A percentile compares a stretch with the other conserved stretches of the same genome.
These are phyloP conservation scores for Xiphophorus couchianus DNA, from an alignment of 2,113 vertebrate genomes.

Conservation along the genomic window DNA sequence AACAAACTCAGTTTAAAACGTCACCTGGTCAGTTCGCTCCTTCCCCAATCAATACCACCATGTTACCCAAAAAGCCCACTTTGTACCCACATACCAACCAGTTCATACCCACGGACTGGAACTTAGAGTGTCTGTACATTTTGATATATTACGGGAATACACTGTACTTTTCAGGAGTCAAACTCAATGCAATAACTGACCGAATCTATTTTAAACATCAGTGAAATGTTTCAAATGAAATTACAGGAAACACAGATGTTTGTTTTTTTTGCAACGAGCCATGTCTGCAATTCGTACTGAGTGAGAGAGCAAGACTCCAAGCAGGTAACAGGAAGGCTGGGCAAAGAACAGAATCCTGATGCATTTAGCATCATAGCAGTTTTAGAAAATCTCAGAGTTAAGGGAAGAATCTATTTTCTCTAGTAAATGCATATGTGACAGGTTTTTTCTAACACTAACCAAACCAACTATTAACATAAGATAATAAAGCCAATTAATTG, in stretches of 20 bases:
- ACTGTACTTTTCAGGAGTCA: not conserved
- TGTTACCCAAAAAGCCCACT: not conserved
- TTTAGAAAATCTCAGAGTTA: not conserved
- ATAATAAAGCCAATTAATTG: not conserved
- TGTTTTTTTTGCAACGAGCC: not conserved
- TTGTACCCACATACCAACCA: not conserved
- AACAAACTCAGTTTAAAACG: not conserved
- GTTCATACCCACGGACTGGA: not conserved
- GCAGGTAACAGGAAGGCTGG: not conserved
- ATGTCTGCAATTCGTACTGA: not conserved
- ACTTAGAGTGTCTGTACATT: not conserved
- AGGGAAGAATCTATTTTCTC: not conserved
- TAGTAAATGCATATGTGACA: too few species aligned
- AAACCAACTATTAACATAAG: not conserved
- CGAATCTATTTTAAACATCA: not conserved
- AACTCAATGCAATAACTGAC: not conserved
- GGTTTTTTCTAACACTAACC: not conserved
- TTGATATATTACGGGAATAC: too few species aligned
- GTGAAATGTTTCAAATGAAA: not conserved
- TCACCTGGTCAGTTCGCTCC: not conserved
- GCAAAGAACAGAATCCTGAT: not conserved
- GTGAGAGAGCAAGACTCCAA: not conserved
- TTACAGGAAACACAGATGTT: not conserved
- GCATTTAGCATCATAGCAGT: too few species aligned
- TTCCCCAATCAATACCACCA: not conserved